Evolutionary conservation across 1,140 invertebrate species (phyloP).

Genomic region (Chrysopa pallens): DNA sequence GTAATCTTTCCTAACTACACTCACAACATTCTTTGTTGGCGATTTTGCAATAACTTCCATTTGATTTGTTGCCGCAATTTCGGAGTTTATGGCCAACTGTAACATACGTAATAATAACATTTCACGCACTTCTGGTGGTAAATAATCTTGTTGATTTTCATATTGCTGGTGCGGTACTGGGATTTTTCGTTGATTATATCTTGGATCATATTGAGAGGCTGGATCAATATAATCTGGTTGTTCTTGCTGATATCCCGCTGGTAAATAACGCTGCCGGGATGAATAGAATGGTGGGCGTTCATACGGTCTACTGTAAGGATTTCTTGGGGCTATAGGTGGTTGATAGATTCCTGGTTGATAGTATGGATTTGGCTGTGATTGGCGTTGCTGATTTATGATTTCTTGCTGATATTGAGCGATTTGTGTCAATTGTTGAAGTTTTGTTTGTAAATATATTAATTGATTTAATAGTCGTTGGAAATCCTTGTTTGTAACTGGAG

Average conservation of each 20-base stretch:
- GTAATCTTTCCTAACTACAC: constrained; percentile 23
- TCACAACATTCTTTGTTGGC: constrained; percentile 5
- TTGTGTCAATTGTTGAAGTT: constrained; percentile 24
- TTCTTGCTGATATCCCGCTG: no score
- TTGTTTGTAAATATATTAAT: constrained; percentile 31
- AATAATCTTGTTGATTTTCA: constrained; percentile 36
- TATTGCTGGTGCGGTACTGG: constrained; percentile 26
- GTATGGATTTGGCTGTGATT: constrained; percentile 8
- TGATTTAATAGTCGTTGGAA: constrained; percentile 34
- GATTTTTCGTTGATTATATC: constrained; percentile 21
- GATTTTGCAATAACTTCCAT: constrained; percentile 15
- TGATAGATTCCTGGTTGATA: constrained; percentile 10
- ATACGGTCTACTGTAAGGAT: no score
- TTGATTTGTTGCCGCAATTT: constrained; percentile 14
- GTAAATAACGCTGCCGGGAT: no score
- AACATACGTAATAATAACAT: constrained; percentile 47
- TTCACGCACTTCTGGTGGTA: constrained; percentile 45
- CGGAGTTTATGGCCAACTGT: constrained; percentile 44
- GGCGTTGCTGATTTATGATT: constrained; percentile 5
- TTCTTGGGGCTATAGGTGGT: constrained; percentile 8
- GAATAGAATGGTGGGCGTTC: no score
- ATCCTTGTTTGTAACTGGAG: constrained; percentile 35
- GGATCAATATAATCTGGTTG: constrained; percentile 17
- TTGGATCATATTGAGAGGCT: constrained; percentile 20
- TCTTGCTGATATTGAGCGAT: constrained; percentile 11